Evolutionary conservation across 2,888 invertebrate species (phyloP).

Genomic region (Pheosia gnoma): DNA sequence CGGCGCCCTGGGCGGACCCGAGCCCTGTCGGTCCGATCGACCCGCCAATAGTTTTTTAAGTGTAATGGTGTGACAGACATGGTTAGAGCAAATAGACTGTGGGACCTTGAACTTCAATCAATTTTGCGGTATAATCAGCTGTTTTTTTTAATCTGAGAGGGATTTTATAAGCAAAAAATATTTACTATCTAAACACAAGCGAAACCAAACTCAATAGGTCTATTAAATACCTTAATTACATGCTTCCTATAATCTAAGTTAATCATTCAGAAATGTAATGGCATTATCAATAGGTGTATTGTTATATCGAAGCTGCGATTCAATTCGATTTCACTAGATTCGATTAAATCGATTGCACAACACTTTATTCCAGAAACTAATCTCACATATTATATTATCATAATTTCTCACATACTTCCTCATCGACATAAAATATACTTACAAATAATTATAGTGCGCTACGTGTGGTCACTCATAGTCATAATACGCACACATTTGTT

Average conservation of each 20-base stretch:
- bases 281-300: too few relatives aligned
- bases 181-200: too few relatives aligned
- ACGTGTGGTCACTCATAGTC: slow-evolving; percentile 57
- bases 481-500: slow-evolving; percentile 70
- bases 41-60: slow-evolving; percentile 48
- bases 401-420: slow-evolving; percentile 16
- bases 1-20: slow-evolving; percentile 78
- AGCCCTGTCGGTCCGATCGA: slow-evolving; percentile 44
- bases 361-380: background rate
- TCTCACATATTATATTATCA: slow-evolving; percentile 12
- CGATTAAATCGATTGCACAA: background rate
- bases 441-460: slow-evolving; percentile 53
- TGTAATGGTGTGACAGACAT: background rate
- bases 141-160: too few relatives aligned
- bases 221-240: too few relatives aligned
- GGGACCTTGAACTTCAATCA: background rate
- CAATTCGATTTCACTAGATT: too few relatives aligned
- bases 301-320: too few relatives aligned
- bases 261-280: too few relatives aligned
- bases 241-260: too few relatives aligned
- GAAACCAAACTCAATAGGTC: too few relatives aligned
- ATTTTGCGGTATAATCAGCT: too few relatives aligned
- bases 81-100: background rate
- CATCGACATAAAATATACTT: slow-evolving; percentile 35
- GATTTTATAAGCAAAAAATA: too few relatives aligned